These are phyloP conservation scores for Hartigia nigra DNA, from an alignment of 2,888 invertebrate species.

Conservation along the genomic window DNA sequence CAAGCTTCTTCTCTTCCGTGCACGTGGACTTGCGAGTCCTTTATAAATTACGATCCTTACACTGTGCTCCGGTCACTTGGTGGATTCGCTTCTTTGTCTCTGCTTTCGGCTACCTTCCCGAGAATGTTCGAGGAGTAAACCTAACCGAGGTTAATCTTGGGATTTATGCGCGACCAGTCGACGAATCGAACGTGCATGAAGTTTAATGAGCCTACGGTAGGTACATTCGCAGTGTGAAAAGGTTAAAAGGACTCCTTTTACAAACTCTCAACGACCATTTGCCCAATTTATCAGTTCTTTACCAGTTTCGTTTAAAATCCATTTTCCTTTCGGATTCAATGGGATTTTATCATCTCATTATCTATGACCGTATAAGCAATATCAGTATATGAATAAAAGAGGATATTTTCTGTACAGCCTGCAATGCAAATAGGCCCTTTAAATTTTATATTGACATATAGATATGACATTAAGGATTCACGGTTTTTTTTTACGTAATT, in stretches of 20 bases:
- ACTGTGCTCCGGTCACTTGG: not conserved
- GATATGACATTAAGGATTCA: not conserved
- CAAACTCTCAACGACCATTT: not conserved
- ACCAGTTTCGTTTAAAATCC: not conserved
- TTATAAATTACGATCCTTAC: not conserved
- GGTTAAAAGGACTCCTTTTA: not conserved
- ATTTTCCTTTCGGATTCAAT: not conserved
- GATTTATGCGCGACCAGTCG: not conserved
- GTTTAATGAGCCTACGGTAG: not conserved
- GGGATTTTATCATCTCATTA: not conserved
- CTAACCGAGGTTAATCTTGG: not conserved
- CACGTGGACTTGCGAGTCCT: not conserved
- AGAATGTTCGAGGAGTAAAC: not conserved
- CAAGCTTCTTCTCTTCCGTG: not conserved
- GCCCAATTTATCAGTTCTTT: not conserved
- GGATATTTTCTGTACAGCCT: not conserved
- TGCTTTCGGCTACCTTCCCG: not conserved
- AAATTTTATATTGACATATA: not conserved
- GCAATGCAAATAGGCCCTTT: not conserved
- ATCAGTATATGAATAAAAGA: not conserved
- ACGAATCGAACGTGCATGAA: not conserved
- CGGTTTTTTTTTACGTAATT: not conserved
- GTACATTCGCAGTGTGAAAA: not conserved
- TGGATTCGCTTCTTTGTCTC: not conserved
- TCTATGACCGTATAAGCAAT: not conserved